A percentile compares a stretch with the other conserved stretches of the same genome.
Conservation (phyloP, 2,888 invertebrate species). For the Drosophila anomalata region DNA sequence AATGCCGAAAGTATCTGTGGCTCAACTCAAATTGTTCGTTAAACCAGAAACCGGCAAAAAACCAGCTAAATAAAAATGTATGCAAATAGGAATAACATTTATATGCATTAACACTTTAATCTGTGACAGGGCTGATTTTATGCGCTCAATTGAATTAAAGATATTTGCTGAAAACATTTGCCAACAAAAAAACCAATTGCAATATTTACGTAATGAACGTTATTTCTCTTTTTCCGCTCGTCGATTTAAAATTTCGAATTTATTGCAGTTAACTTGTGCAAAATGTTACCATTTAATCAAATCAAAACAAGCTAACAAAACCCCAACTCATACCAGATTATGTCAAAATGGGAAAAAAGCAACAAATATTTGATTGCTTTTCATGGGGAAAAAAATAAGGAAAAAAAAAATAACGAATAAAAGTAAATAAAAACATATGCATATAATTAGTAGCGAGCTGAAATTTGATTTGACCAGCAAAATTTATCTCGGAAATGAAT, state of each 20-base stretch:
- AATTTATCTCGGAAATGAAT: conserved; percentile 24
- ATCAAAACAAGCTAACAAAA: conserved; percentile 52
- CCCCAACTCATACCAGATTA: conserved; percentile 11
- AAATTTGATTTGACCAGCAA: conserved; percentile 49
- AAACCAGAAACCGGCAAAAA: conserved; percentile 34
- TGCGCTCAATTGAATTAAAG: conserved; percentile 54
- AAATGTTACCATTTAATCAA: conserved; percentile 61
- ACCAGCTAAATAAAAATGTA: conserved; percentile 24
- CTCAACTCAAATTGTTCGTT: conserved; percentile 40
- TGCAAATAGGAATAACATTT: conserved; percentile 45
- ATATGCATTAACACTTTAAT: conserved; percentile 61
- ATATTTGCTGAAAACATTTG: conserved; percentile 51
- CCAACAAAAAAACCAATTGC: conserved; percentile 18
- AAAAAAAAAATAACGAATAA: conserved; percentile 7
- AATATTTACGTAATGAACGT: conserved; percentile 34
- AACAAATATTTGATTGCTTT: conserved; percentile 49
- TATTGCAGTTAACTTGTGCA: conserved; percentile 44
- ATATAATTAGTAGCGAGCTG: conserved; percentile 45
- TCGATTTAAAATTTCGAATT: conserved; percentile 30
- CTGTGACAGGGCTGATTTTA: conserved; percentile 38
- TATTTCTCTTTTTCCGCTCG: neutral
- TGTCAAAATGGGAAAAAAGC: conserved; percentile 8
- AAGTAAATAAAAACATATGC: conserved; percentile 43
- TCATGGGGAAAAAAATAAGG: conserved; percentile 2
- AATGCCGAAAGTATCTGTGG: conserved; percentile 42